Evolutionary conservation across 2,797 vertebrate genomes (phyloP).

Genomic region (Coccyzus lansbergi): DNA sequence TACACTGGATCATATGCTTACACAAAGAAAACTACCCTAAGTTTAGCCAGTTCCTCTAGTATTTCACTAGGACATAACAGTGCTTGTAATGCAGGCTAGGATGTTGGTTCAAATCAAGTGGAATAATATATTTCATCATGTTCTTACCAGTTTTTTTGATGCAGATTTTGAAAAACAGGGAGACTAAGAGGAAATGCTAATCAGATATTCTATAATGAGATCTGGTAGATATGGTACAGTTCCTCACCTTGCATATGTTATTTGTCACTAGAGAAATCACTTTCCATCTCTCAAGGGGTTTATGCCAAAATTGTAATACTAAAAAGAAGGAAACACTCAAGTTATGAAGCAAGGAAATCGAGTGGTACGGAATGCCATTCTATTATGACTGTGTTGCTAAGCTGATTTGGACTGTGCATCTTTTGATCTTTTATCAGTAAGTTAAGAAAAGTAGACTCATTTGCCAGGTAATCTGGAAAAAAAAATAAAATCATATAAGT

Average conservation of each 20-base stretch:
- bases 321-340: neutral
- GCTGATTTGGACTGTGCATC: neutral
- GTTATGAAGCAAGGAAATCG: neutral
- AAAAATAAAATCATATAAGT: neutral
- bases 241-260: neutral
- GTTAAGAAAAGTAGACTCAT: neutral
- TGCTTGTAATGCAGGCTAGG: accelerated
- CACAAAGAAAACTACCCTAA: neutral
- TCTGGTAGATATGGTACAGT: neutral
- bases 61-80: neutral
- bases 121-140: neutral
- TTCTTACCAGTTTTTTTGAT: neutral
- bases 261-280: neutral
- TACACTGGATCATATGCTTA: neutral
- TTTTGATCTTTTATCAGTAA: neutral
- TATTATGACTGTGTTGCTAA: neutral
- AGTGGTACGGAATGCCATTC: neutral
- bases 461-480: neutral
- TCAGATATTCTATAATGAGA: neutral
- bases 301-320: neutral
- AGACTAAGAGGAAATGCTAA: neutral
- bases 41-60: neutral
- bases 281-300: neutral
- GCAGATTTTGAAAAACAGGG: neutral
- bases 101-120: neutral